These are phyloP conservation scores for Macaria notata DNA, from an alignment of 2,888 invertebrate genomes.

Conservation along the genomic window DNA sequence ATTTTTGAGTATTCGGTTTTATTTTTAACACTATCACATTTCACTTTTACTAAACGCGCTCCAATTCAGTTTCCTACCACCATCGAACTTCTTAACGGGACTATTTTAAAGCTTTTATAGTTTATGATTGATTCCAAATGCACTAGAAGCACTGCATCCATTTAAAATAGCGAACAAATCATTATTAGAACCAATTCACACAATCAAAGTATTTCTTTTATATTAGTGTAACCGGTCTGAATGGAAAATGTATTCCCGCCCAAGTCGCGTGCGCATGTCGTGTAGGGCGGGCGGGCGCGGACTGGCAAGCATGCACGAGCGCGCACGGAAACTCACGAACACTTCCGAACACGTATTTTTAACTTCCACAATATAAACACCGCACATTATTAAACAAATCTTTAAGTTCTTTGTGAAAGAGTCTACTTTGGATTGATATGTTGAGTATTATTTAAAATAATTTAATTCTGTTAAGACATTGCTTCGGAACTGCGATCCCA, in stretches of 20 bases:
- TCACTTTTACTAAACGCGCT: constrained; percentile 13
- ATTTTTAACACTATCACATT: constrained; percentile 22
- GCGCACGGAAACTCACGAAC: constrained; percentile 59
- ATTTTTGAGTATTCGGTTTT: constrained; percentile 21
- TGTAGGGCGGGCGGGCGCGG: constrained; percentile 63
- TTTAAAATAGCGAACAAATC: neutral
- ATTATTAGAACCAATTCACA: too few relatives aligned
- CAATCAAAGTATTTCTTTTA: neutral
- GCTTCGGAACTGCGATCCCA: constrained; percentile 59
- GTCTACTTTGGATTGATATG: constrained; percentile 13
- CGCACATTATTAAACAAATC: constrained; percentile 33
- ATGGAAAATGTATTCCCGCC: constrained; percentile 52
- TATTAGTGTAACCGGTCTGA: constrained; percentile 26
- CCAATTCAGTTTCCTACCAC: constrained; percentile 22
- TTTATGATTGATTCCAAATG: constrained; percentile 21
- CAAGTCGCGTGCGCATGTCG: constrained; percentile 58
- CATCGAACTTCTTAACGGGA: constrained; percentile 25
- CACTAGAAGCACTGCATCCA: constrained; percentile 4
- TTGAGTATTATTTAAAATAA: constrained; percentile 36
- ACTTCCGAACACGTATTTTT: constrained; percentile 71
- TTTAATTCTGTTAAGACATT: constrained; percentile 58
- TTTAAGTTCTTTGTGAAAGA: constrained; percentile 17
- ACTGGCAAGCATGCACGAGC: constrained; percentile 49
- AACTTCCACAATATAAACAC: constrained; percentile 53
- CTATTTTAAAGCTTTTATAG: constrained; percentile 38